Percentiles rank a stretch among this genome's conserved stretches.
phyloP scores from a whole-genome alignment of 1,140 invertebrate species.

The Geopemphigus sp. region DNA sequence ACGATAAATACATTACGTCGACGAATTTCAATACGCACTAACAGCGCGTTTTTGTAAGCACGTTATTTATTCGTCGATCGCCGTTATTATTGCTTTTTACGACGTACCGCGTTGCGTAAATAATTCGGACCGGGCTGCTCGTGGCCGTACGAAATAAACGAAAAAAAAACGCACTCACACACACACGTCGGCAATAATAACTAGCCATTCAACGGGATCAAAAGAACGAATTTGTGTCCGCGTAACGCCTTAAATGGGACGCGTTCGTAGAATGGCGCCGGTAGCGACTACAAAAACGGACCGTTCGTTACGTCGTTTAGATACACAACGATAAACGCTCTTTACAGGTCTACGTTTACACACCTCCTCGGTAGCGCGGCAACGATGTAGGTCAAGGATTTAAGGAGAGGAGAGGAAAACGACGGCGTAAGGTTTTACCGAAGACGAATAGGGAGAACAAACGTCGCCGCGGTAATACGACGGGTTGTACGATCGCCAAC shows the following conservation, averaged over 20 bases:
- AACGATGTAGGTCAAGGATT: conserved; percentile 29
- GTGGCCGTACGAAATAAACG: not conserved
- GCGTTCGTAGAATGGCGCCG: not conserved
- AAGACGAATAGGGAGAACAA: no score
- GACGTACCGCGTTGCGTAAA: not conserved
- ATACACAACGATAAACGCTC: not conserved
- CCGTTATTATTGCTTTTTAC: no score
- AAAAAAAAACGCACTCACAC: not conserved
- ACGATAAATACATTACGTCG: no score
- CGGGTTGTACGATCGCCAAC: no score
- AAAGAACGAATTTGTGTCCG: conserved; percentile 21
- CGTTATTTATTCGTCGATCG: no score
- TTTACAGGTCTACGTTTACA: not conserved
- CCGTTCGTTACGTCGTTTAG: conserved; percentile 7
- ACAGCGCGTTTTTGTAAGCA: no score
- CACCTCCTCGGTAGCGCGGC: not conserved
- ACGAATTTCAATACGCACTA: no score
- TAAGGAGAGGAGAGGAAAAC: not conserved
- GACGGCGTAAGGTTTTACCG: not conserved
- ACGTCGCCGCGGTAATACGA: no score
- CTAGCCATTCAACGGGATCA: not conserved
- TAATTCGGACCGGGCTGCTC: not conserved
- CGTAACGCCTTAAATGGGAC: conserved; percentile 15
- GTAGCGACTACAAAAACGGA: not conserved
- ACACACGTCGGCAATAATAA: not conserved